phyloP scores from a whole-genome alignment of 2,888 invertebrate species.

The Trachelus troglodyta region DNA sequence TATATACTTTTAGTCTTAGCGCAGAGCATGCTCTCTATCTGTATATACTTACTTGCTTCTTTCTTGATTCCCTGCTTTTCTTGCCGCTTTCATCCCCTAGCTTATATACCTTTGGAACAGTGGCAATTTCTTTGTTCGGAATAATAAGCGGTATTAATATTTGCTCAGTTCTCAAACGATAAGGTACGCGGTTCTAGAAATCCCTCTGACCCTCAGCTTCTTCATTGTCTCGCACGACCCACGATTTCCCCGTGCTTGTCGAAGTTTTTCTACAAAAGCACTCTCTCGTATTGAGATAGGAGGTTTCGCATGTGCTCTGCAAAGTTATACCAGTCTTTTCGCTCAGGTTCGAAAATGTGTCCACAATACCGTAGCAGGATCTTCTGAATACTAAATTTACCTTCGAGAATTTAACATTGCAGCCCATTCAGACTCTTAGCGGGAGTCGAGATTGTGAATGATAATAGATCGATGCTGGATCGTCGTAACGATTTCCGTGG shows the following conservation, averaged over 20 bases:
- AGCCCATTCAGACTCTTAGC: background rate
- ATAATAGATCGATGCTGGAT: background rate
- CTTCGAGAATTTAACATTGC: background rate
- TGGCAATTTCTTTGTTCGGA: constrained; percentile 33
- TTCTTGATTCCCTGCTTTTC: background rate
- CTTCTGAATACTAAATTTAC: background rate
- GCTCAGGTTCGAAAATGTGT: background rate
- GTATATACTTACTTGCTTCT: background rate
- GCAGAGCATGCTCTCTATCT: background rate
- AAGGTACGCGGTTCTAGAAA: constrained; percentile 30
- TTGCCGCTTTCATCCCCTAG: background rate
- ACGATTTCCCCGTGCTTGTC: constrained; percentile 19
- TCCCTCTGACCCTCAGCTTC: constrained; percentile 21
- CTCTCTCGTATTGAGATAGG: background rate
- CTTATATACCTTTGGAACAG: background rate
- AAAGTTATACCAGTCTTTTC: background rate
- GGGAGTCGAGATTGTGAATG: background rate
- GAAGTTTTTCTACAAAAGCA: constrained; percentile 1
- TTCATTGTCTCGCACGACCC: constrained; percentile 36
- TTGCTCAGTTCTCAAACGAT: constrained; percentile 45
- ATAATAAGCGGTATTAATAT: constrained; percentile 48
- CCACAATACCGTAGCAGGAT: background rate
- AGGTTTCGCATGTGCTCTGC: background rate
- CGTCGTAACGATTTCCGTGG: background rate
- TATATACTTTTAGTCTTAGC: background rate